These are phyloP conservation scores for Iguana delicatissima DNA, from an alignment of 2,797 vertebrate genomes.

Conservation along the genomic window DNA sequence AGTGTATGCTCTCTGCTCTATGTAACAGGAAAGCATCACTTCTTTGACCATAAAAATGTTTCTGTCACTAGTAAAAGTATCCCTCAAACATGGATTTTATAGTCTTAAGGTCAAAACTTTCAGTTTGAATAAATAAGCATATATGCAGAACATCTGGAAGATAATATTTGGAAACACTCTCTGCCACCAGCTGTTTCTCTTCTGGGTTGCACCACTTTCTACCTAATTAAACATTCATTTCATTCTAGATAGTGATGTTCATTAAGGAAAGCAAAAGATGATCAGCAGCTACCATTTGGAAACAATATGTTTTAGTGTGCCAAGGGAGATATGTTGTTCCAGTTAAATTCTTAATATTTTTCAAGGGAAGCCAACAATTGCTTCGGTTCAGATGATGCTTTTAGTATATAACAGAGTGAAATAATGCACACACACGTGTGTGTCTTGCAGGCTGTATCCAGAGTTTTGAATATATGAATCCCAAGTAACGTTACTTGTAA, in stretches of 20 bases:
- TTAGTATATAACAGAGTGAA: not conserved
- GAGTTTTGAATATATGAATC: not conserved
- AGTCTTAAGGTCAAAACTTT: not conserved
- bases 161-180: not conserved
- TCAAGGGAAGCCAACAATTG: conserved; percentile 4
- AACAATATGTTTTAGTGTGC: not conserved
- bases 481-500: too few species aligned
- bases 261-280: conserved; percentile 30
- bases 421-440: not conserved
- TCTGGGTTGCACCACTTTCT: conserved; percentile 22
- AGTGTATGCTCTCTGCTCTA: not conserved
- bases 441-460: not conserved
- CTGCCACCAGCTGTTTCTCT: not conserved
- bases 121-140: conserved; percentile 11
- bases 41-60: not conserved
- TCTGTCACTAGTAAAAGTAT: not conserved
- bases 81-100: not conserved
- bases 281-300: conserved; percentile 15
- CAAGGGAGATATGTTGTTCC: not conserved
- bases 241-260: not conserved
- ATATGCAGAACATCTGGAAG: not conserved
- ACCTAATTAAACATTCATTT: conserved; percentile 33
- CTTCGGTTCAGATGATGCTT: not conserved
- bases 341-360: conserved; percentile 21
- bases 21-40: not conserved